phyloP scores from a whole-genome alignment of 2,113 vertebrate genomes.

The Nannospalax galili region DNA sequence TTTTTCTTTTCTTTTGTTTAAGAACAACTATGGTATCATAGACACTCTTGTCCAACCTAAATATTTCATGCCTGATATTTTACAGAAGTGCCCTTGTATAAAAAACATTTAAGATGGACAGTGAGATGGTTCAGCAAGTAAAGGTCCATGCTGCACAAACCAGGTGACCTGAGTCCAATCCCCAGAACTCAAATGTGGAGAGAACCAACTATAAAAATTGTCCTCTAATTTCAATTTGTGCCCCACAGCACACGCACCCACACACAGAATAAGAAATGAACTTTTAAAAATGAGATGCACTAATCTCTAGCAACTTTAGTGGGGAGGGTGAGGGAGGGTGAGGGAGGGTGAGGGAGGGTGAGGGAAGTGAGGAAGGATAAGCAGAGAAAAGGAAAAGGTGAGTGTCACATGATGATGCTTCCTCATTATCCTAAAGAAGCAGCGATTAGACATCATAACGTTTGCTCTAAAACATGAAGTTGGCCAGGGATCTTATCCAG shows the following conservation, averaged over 20 bases:
- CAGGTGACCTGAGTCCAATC: too few species aligned
- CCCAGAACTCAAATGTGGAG: too few species aligned
- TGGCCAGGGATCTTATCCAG: not conserved
- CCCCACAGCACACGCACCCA: too few species aligned
- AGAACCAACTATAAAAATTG: too few species aligned
- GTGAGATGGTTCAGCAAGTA: too few species aligned
- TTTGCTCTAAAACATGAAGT: not conserved
- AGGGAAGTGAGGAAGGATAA: too few species aligned
- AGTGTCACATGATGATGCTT: not conserved
- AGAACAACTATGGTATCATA: not conserved
- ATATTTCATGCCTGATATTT: not conserved
- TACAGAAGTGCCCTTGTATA: not conserved
- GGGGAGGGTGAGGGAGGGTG: not conserved
- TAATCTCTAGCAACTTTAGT: not conserved
- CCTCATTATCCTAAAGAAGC: not conserved
- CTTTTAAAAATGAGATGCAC: not conserved
- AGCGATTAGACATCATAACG: not conserved
- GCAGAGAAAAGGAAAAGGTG: not conserved
- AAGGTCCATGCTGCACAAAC: too few species aligned
- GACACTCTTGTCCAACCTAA: not conserved
- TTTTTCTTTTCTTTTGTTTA: too few species aligned
- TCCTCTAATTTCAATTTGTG: too few species aligned
- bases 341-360: not conserved
- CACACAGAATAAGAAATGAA: too few species aligned
- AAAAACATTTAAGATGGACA: too few species aligned